These are phyloP conservation scores for Terrapene triunguis DNA, from an alignment of 2,113 vertebrate species.

Conservation along the genomic window DNA sequence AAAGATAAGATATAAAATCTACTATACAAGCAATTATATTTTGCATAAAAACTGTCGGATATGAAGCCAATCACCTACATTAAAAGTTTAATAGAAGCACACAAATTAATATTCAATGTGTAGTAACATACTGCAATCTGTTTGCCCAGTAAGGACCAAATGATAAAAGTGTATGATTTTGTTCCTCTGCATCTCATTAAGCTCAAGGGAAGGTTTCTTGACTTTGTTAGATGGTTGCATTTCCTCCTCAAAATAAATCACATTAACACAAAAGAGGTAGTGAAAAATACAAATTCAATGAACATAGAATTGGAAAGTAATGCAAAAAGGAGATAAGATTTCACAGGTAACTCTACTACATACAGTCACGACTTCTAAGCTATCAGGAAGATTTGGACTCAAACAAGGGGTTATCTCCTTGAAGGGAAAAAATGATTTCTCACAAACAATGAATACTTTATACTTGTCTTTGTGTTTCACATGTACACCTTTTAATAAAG, in stretches of 20 bases:
- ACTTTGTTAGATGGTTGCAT: accelerated
- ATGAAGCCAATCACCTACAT: background rate
- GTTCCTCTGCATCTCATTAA: background rate
- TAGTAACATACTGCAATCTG: background rate
- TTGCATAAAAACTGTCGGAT: background rate
- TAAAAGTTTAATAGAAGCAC: background rate
- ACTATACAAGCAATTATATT: background rate
- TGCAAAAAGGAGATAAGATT: background rate
- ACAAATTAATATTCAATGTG: background rate
- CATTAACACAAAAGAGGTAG: background rate
- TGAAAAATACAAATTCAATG: background rate
- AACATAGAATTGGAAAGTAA: background rate
- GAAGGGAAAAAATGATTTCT: too few relatives aligned
- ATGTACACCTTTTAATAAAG: background rate
- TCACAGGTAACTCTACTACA: background rate
- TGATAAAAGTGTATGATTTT: background rate
- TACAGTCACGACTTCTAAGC: background rate
- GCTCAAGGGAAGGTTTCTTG: background rate
- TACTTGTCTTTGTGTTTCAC: background rate
- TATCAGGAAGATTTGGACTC: background rate
- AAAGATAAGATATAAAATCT: background rate
- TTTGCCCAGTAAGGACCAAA: background rate
- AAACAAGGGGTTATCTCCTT: background rate
- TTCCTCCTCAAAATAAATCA: background rate
- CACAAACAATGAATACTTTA: accelerated